Conservation (phyloP, 2,797 vertebrate species). For the Hoplostethus mediterraneus region DNA sequence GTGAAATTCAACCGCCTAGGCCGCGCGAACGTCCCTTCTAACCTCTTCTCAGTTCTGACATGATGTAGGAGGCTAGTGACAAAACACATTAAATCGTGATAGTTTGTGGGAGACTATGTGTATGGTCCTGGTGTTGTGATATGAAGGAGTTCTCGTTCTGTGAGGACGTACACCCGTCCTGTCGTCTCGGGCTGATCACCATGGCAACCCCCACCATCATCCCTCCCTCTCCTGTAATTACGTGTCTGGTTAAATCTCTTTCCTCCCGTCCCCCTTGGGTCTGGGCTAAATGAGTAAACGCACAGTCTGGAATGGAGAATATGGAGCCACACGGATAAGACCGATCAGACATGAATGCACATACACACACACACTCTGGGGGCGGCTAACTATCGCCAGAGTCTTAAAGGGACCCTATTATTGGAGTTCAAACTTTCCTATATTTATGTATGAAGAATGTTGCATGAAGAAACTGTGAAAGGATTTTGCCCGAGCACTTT, state of each 20-base stretch:
- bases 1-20: no score
- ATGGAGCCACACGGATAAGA: conserved; percentile 22
- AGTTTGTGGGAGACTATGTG: conserved; percentile 8
- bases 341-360: not conserved
- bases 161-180: conserved; percentile 59
- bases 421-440: not conserved
- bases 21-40: no score
- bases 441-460: not conserved
- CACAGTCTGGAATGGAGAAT: conserved; percentile 18
- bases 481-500: not conserved
- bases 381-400: conserved; percentile 21
- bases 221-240: conserved; percentile 68
- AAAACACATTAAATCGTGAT: not conserved
- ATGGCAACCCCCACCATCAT: conserved; percentile 65
- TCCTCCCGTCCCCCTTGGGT: conserved; percentile 61
- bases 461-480: not conserved
- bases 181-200: conserved; percentile 69
- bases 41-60: not conserved
- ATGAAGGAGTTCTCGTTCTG: conserved; percentile 37
- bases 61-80: not conserved
- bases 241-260: conserved; percentile 74
- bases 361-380: conserved; percentile 11
- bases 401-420: not conserved
- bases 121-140: conserved; percentile 45
- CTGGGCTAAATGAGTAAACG: conserved; percentile 56